Evolutionary conservation across 2,113 vertebrate genomes (phyloP).

Genomic region (Bombycilla garrulus): DNA sequence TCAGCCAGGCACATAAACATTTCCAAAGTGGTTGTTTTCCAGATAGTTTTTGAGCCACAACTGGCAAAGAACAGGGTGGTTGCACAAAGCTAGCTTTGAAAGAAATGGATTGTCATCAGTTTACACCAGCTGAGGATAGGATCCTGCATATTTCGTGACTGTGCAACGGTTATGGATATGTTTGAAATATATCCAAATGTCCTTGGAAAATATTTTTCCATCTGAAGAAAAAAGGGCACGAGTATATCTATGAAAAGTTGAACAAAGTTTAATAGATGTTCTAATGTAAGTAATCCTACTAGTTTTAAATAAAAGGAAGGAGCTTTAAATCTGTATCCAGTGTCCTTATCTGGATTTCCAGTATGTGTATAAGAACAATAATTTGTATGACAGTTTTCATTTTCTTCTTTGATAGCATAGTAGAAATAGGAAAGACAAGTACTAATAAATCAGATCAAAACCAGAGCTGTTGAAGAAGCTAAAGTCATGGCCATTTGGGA

Average conservation of each 20-base stretch:
- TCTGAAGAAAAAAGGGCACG: not conserved
- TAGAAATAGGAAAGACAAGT: not conserved
- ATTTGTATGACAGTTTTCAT: not conserved
- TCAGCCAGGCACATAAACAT: slow-evolving; percentile 10
- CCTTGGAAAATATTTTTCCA: slow-evolving; percentile 1
- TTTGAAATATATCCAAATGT: not conserved
- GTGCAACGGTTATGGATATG: not conserved
- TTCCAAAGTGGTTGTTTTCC: slow-evolving; percentile 50
- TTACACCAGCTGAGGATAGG: not conserved
- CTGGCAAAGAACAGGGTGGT: not conserved
- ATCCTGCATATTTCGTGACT: not conserved
- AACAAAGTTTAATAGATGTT: not conserved
- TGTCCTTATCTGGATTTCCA: not conserved
- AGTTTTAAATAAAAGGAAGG: not conserved
- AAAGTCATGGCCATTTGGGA: not conserved
- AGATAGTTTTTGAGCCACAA: slow-evolving; percentile 47
- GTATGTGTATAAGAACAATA: not conserved
- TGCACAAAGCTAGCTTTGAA: slow-evolving; percentile 34
- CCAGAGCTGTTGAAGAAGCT: not conserved
- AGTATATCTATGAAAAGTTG: not conserved
- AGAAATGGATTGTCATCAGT: slow-evolving; percentile 33
- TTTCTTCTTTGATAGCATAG: not conserved
- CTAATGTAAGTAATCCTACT: not conserved
- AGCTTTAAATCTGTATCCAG: not conserved
- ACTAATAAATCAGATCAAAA: not conserved